Evolutionary conservation across 2,797 vertebrate species (phyloP), one percentile per base, ranked within the genome.

Genomic region (Hephaestus fuliginosus): DNA sequence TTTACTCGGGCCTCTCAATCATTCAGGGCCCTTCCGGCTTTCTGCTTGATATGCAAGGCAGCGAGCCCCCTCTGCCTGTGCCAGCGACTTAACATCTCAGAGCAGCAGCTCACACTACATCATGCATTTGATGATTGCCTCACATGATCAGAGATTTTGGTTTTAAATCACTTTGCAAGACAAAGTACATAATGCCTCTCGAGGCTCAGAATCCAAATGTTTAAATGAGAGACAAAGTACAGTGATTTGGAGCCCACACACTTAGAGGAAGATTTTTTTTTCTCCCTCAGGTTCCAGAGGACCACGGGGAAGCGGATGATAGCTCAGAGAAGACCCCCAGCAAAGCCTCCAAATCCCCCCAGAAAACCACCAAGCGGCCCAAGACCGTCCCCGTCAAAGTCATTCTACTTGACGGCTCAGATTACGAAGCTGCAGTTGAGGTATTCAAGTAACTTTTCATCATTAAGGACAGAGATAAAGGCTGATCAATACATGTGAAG

Each of bases 321-420:
- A 96, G 97, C 60, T 98, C 97, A 0, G 98, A 99, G 88, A 97
- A 97, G 94, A 99, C 98, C 0, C 98, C 98, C 74, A 98, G 97
- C 93, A 98, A 97, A 94, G 96, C 97, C 84, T 97, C 98, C 90
- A 98, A 97, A 87, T 99, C 98, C 0, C 98, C 98, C 14, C 97
- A 99, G 94, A 99, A 98, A 95, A 95, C 88, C 66, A 95, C 85
- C 90, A 99, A 98, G 90, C 96, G 98, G 82, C 95, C 96, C 74
- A 99, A 98, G 95, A 97, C 96, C 6, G 92, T 97, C 41, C 91
- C 97, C 33, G 97, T 98, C 92, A 98, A 96, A 93, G 96, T 99
- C 86, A 96, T 92, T 25, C 95, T 99, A 43, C 96, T 99, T 0
- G 98, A 99, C 25, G 97, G 97, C 63, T 96, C 97, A 0, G 97